Base-by-base conservation (phyloP, 2,113 vertebrate genomes). In the Hydrochoerus hydrochaeris region DNA sequence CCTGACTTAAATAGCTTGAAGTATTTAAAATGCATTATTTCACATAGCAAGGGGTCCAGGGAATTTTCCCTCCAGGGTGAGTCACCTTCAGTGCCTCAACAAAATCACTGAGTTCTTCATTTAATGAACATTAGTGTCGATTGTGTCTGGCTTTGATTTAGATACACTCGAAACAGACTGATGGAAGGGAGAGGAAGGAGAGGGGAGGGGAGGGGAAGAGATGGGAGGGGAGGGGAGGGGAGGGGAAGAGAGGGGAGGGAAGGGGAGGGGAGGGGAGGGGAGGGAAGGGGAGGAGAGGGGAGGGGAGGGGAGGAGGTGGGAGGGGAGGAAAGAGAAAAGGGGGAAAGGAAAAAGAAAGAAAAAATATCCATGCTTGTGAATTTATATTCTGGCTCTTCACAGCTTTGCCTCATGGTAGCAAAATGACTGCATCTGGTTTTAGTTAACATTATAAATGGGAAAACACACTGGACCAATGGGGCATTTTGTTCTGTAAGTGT, bases 221-320 rank as follows among this genome's bases (percentile, higher is more conserved):
- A 8, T 2, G 3, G 6, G 9, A 69, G 69, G 8, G 32, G 35
- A 11, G 11, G 35, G 17, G 3, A 20, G 8, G 35, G 3, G 1
- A n/a, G 35, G 69, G 38, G 60, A 41, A 78, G 28, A 44, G 24
- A 75, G 20, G 16, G 3, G 6, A 20, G n/a, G 69, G 8, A 14
- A 11, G 11, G 35, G 17, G 3, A 20, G 8, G 35, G 3, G 1
- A n/a, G 35, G 69, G 38, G n/a, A n/a, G n/a, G 38, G 60, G 35
- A 78, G 28, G 75, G 24, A 75, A 57, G 16, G 3, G 6, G 9
- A 69, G 69, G 8, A 14, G 35, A 11, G 11, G 35, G 17, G 3
- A 20, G 8, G 35, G 3, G 1, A n/a, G 35, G 69, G 38, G n/a
- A n/a, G n/a, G n/a, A n/a, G n/a, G n/a, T n/a, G n/a, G n/a, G 46